phyloP scores from a whole-genome alignment of 2,113 vertebrate genomes.

The Alouatta palliata region DNA sequence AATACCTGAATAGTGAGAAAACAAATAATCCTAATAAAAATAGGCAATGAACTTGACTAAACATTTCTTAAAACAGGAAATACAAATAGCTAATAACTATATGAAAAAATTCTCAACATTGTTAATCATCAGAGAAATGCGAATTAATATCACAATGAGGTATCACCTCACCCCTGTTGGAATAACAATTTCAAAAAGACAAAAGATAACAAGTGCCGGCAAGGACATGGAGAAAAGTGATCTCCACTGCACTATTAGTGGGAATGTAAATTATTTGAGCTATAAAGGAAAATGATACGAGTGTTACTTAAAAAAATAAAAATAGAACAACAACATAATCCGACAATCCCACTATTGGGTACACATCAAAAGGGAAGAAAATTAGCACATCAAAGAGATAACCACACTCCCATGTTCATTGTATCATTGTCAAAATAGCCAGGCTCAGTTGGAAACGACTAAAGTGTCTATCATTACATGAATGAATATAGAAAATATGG shows the following conservation, averaged over 20 bases:
- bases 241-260: not conserved
- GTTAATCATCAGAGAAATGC: not conserved
- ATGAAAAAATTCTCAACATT: not conserved
- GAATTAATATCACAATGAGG: not conserved
- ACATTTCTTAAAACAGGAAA: not conserved
- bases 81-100: not conserved
- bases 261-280: not conserved
- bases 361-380: not conserved
- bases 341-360: not conserved
- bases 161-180: not conserved
- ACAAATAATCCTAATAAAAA: not conserved
- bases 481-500: not conserved
- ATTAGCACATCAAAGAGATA: not conserved
- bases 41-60: not conserved
- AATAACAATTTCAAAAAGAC: not conserved
- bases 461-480: not conserved
- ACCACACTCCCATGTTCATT: not conserved
- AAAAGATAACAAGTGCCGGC: not conserved
- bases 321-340: not conserved
- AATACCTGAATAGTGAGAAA: not conserved
- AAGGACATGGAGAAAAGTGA: not conserved
- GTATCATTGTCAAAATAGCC: not conserved
- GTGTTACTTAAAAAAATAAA: not conserved
- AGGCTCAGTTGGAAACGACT: not conserved
- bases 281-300: not conserved